phyloP scores from a whole-genome alignment of 2,888 invertebrate genomes.

The Pyrocoelia pectoralis region DNA sequence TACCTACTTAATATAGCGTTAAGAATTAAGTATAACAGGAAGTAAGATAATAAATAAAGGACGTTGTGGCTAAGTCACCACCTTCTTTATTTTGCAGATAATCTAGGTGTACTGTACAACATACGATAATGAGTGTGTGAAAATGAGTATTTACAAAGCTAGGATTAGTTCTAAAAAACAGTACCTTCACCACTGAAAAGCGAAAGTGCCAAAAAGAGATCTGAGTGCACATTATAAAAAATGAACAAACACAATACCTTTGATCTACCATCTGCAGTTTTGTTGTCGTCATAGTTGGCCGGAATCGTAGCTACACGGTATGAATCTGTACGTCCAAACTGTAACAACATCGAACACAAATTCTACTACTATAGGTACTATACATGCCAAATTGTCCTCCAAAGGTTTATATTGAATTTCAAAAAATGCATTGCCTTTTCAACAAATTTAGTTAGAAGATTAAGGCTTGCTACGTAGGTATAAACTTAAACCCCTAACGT shows the following conservation, averaged over 20 bases:
- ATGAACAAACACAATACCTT: slow-evolving; percentile 70
- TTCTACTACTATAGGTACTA: slow-evolving; percentile 29
- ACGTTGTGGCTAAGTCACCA: slow-evolving; percentile 20
- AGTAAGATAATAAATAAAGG: slow-evolving; percentile 18
- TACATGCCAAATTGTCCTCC: slow-evolving; percentile 21
- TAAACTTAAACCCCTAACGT: too few species aligned
- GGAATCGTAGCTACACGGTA: slow-evolving; percentile 97
- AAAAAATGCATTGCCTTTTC: too few species aligned
- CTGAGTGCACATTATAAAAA: slow-evolving; percentile 26
- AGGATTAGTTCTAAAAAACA: background rate
- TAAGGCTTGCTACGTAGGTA: too few species aligned
- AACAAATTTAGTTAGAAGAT: too few species aligned
- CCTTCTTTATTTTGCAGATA: slow-evolving; percentile 2
- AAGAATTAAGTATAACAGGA: slow-evolving; percentile 8
- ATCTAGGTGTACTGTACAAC: background rate
- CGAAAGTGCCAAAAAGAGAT: slow-evolving; percentile 20
- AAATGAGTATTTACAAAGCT: too few species aligned
- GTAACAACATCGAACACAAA: slow-evolving; percentile 52
- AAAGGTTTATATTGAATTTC: background rate
- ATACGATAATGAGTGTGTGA: background rate
- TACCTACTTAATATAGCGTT: too few species aligned
- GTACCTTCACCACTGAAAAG: slow-evolving; percentile 22
- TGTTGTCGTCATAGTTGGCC: slow-evolving; percentile 92
- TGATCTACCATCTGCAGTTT: slow-evolving; percentile 91
- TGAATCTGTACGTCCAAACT: slow-evolving; percentile 96